Base-by-base conservation (phyloP, 2,113 vertebrate genomes). In the Cynocephalus volans region DNA sequence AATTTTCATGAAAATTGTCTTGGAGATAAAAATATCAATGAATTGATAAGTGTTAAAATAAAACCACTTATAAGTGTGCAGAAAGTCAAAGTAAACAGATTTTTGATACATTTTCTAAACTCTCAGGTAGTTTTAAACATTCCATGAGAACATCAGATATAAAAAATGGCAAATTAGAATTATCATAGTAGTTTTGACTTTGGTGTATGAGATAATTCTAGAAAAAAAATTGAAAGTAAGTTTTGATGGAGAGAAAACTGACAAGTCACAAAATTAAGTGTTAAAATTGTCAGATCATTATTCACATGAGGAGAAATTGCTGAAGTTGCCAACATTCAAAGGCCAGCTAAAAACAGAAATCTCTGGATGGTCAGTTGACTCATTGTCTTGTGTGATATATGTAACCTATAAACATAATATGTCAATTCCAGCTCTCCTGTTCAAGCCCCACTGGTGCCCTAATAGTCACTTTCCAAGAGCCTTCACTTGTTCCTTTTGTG, bases 1-100 rank as follows among this genome's bases (percentile, higher is more conserved):
- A 89, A 17, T 19, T 64, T 88, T 87, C 8, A 90, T 90, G 33
- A 79, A 87, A 69, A n/a, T 82, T 87, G 3, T 28, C 5, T 94
- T 94, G 75, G 56, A 86, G 45, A 81, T 73, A 92, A 97, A 96
- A 91, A 41, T 89, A 58, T 80, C 14, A 95, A 6, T 95, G 21
- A 82, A 72, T 85, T 79, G 54, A 45, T 92, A 90, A 81, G 19
- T 70, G 36, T 88, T 28, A 93, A 93, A 96, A 60, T 13, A 11
- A 91, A 92, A 77, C 24, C 4, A 58, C 12, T 10, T 92, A 2
- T 67, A 70, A 86, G 26, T 56, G 18, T 41, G 54, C 31, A 72
- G 64, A 89, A 96, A 88, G 23, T 45, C 73, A 88, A 76, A 90
- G 17, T 77, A 67, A 69, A 13, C 9, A 93, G 10, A 72, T 73